Base-by-base conservation (phyloP, 2,113 vertebrate genomes). In the Dromas ardeola region DNA sequence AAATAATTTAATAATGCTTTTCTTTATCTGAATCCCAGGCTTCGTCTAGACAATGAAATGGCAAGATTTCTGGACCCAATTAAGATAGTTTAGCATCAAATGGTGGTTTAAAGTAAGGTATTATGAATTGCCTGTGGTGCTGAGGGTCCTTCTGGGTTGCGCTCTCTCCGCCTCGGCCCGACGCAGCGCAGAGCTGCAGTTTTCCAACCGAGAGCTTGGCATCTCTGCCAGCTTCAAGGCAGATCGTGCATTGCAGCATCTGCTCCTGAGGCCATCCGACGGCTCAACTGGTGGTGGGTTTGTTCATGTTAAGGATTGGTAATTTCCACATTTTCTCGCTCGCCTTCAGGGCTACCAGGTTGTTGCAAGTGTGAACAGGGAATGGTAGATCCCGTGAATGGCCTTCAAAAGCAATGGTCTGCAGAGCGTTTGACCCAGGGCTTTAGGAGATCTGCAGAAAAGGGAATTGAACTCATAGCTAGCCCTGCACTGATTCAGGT, bases 81-180 rank as follows among this genome's bases (percentile, higher is more conserved):
- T 13, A 29, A 22, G 21, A 4, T 1, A 36, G 43, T 30, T 69
- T 8, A 63, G 52, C 65, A 74, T 47, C 73, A 70, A 80, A 50
- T 0, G 2, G 47, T 61, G 47, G 32, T 69, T 88, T 52, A 30
- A 77, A 88, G 34, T 10, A 17, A 79, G 83, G 49, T 11, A 12
- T 42, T 19, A 7, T 1, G 40, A n/a, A 21, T 14, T 56, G 38
- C 45, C 55, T 53, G 42, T 1, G 5, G 29, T 50, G 70, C 74
- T n/a, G 21, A 52, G 47, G 49, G 13, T 73, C 63, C 12, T 4
- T 8, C 5, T 2, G 8, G 26, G 11, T 11, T 61, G 29, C 0
- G 0, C 14, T 47, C 47, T 58, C 45, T 70, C 10, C 34, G 9
- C 19, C 38, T 66, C 30, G 38, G 53, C 36, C 45, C 30, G 1